Conservation (phyloP, 2,888 invertebrate species). For the Drosophila atripex region DNA sequence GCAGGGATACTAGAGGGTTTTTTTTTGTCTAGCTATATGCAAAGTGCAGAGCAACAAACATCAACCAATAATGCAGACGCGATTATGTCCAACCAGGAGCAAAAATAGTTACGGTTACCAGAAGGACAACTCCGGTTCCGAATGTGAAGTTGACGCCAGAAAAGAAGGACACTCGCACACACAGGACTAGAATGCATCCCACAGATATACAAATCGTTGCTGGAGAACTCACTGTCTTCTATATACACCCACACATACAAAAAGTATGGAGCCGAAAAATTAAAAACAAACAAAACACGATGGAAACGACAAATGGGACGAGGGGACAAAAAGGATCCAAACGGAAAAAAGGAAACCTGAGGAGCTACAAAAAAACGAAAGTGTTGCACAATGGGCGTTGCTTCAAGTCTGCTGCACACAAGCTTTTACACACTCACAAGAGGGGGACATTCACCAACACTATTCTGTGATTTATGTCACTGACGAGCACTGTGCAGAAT, state of each 20-base stretch:
- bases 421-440: slow-evolving; percentile 28
- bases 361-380: slow-evolving; percentile 59
- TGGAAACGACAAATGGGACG: slow-evolving; percentile 65
- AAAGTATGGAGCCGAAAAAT: slow-evolving; percentile 53
- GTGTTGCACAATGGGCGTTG: slow-evolving; percentile 78
- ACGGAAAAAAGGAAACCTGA: slow-evolving; percentile 11
- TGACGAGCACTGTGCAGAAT: slow-evolving; percentile 46
- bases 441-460: slow-evolving; percentile 38
- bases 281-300: slow-evolving; percentile 76
- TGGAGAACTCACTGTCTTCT: slow-evolving; percentile 10
- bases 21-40: slow-evolving; percentile 49
- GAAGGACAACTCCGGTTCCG: slow-evolving; percentile 60
- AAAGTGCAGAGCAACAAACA: slow-evolving; percentile 67
- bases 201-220: slow-evolving; percentile 32
- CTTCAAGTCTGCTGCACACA: slow-evolving; percentile 59
- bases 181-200: slow-evolving; percentile 17
- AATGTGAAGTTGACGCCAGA: slow-evolving; percentile 74
- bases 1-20: slow-evolving; percentile 18
- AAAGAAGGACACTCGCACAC: slow-evolving; percentile 29
- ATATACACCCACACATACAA: slow-evolving; percentile 33
- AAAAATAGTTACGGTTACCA: slow-evolving; percentile 46
- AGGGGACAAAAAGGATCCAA: slow-evolving; percentile 17
- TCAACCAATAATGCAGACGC: slow-evolving; percentile 84
- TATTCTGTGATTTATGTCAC: slow-evolving; percentile 72
- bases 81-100: slow-evolving; percentile 79